Base-by-base conservation (phyloP, 2,113 vertebrate species). In the Phoenicopterus ruber region DNA sequence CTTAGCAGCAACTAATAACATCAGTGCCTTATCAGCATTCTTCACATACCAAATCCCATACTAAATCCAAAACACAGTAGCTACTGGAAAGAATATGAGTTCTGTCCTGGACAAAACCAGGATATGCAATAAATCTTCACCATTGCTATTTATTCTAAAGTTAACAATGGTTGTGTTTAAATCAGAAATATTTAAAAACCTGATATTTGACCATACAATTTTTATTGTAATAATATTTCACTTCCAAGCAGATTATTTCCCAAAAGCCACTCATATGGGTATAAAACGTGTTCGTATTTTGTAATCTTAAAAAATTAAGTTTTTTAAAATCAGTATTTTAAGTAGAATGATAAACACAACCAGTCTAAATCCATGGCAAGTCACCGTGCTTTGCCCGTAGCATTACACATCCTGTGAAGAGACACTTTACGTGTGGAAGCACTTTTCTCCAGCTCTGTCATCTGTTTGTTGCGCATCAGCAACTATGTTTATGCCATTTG, bases 231-330 rank as follows among this genome's bases (percentile, higher is more conserved):
- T 9, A 61, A 40, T 4, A 50, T 34, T 89, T 65, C 5, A 40
- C 6, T 50, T 89, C 42, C 54, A 82, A 84, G 50, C 21, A 54
- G 36, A 40, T 66, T 78, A 34, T 71, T 82, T 79, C 32, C n/a
- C 61, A 5, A 63, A 72, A 88, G 7, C 10, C 25, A 50, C 17
- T 36, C 0, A 0, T 3, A 2, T 19, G 46, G 34, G 31, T 16
- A 73, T 9, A 77, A 81, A 81, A 63, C 59, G 2, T 36, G 1
- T 7, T 46, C 2, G 0, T 50, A 66, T 54, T 84, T 28, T 10
- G 7, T 21, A 36, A 58, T 15, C 9, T 32, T 17, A 5, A 57
- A 38, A n/a, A 44, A 36, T 10, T 7, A 18, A 2, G 0, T 1
- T 36, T 65, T 47, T 29, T 13, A 2, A 50, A 70, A 54, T 9